Evolutionary conservation across 2,113 vertebrate species (phyloP).

Genomic region (Delphinus delphis): DNA sequence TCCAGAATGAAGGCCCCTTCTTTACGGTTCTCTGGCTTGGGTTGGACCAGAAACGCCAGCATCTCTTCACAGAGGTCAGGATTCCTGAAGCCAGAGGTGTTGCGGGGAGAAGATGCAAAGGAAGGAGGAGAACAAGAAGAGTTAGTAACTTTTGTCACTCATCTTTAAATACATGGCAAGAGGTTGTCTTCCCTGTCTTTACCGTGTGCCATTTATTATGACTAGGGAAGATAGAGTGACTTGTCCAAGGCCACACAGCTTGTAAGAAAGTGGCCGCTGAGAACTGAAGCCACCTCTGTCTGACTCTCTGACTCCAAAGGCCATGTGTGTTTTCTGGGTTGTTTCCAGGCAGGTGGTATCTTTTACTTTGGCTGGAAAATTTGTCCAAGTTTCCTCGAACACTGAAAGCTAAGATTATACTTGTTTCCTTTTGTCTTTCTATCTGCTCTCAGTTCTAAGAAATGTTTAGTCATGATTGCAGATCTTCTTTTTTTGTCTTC

Average conservation of each 20-base stretch:
- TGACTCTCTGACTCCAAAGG: background rate
- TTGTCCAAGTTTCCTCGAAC: background rate
- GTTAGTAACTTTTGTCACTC: background rate
- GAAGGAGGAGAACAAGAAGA: background rate
- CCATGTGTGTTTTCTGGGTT: background rate
- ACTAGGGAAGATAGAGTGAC: background rate
- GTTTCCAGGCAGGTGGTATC: background rate
- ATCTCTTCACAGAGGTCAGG: constrained; percentile 84
- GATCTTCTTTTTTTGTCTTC: background rate
- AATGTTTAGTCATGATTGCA: background rate
- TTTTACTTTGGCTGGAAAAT: background rate
- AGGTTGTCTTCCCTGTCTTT: background rate
- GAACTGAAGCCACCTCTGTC: background rate
- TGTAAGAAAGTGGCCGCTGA: background rate
- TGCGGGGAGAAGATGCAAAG: background rate
- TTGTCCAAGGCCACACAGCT: background rate
- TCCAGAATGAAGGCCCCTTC: constrained; percentile 87
- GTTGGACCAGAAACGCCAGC: constrained; percentile 79
- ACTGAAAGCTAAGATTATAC: background rate
- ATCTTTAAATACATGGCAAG: background rate
- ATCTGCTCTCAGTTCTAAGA: background rate
- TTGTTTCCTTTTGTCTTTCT: background rate
- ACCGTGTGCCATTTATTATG: background rate
- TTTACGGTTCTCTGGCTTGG: constrained; percentile 80
- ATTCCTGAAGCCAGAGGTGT: constrained; percentile 78